phyloP scores from a whole-genome alignment of 2,113 vertebrate genomes.

The Sula dactylatra region DNA sequence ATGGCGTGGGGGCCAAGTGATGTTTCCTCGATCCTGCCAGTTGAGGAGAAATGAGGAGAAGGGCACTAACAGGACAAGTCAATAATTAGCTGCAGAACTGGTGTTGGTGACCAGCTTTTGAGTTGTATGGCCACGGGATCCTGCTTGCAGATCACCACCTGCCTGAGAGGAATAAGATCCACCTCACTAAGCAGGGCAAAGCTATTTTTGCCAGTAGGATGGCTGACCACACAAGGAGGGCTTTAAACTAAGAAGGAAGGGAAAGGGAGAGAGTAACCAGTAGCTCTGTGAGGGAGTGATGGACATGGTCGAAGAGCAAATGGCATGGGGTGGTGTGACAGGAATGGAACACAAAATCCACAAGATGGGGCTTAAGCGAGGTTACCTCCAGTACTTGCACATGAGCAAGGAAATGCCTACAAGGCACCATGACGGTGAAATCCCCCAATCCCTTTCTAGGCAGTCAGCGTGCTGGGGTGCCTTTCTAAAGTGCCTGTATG shows the following conservation, averaged over 20 bases:
- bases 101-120: background rate
- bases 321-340: background rate
- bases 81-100: background rate
- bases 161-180: background rate
- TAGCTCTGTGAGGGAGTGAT: background rate
- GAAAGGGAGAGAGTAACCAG: background rate
- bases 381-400: background rate
- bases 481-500: background rate
- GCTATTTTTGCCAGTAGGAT: background rate
- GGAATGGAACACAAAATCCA: background rate
- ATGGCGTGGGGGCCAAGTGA: fast-evolving
- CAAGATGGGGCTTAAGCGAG: background rate
- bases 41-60: background rate
- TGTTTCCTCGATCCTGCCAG: background rate
- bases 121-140: background rate
- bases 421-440: background rate
- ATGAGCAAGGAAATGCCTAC: background rate
- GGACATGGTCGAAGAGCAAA: background rate
- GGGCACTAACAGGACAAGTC: background rate
- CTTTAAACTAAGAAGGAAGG: background rate
- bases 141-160: background rate
- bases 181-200: background rate
- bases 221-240: background rate
- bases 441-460: background rate
- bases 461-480: background rate